Evolutionary conservation across 2,888 invertebrate species (phyloP), one percentile per base, ranked within the genome.

Genomic region (Andrena fulva): DNA sequence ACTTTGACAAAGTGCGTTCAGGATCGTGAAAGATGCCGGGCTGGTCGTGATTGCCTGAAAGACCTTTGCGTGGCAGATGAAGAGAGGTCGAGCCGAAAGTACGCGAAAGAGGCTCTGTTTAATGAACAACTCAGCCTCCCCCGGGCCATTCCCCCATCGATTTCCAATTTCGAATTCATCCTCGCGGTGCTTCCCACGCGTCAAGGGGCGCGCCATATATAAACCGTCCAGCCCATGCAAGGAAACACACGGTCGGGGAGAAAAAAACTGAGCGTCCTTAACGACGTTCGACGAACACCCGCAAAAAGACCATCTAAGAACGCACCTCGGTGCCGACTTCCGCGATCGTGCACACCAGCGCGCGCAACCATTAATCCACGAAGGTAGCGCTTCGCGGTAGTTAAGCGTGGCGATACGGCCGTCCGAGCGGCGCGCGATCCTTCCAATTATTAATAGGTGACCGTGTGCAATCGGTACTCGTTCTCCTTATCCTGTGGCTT

Each of bases 381-480:
- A 63, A 78, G 82, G 77, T 80, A 85, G 62, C 75, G 71, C 42
- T 77, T 85, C 77, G 66, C 77, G 80, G 82, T 85, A 85, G 85
- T 75, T 70, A 67, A 20, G 50, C 79, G 82, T 75, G 77, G 77
- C 78, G 84, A 76, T 80, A 76, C 73, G 82, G 64, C 68, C 68
- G 63, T 59, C 69, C 50, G 5, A 52, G 74, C 59, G 54, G 20
- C 72, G 12, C 12, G 29, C 60, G 76, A 84, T 74, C 80, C 70
- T 60, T 52, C 80, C 81, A 85, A 85, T 85, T 85, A 85, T 85
- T 84, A 85, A 85, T 84, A 74, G 81, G 62, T 67, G 68, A 73
- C 77, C 66, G 72, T 76, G 54, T 66, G 6, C 48, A 56, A 72
- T 84, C 70, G 78, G 63, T 63, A 27, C 42, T n/a, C 60, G 76